Base-by-base conservation (phyloP, 2,113 vertebrate species). In the Indicator maculatus region DNA sequence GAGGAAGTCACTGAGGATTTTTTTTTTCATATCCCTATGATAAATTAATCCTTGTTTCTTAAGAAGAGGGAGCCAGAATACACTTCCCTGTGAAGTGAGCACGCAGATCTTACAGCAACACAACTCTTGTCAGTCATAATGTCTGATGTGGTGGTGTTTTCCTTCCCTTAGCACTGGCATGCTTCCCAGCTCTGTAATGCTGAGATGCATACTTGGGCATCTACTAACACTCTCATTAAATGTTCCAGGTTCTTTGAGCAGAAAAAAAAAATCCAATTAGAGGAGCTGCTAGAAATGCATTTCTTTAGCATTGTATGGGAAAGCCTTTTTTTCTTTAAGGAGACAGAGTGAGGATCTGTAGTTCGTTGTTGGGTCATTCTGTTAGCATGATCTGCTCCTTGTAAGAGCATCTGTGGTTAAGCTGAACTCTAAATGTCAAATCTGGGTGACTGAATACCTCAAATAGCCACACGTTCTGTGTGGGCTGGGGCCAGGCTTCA, bases 131-230 rank as follows among this genome's bases (percentile, higher is more conserved):
- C 53, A 69, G 74, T 69, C 4, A 4, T 59, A 28, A 9, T 28
- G 38, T 56, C 88, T 91, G 16, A 70, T 28, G 60, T 64, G 52
- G 44, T 65, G 39, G 65, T 10, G 76, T 63, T 82, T 70, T 60
- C 71, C 82, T 82, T 30, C 30, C 30, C 27, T 44, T 36, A 6
- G 41, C 28, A 18, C 45, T 88, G 76, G 84, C 84, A 4, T 27
- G 50, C 66, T 66, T 91, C 88, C 93, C 83, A 52, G 78, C 24
- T 79, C 72, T 56, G 55, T 83, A 91, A 73, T 27, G 65, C 88
- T 44, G 61, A 65, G 56, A 70, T 78, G 30, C 71, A 24, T 61
- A 50, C 66, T 69, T 56, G 38, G 61, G 60, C 2, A 1, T 78
- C 78, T 2, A 0, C 65, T 55, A 3, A 23, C 55, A 88, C 71